Evolutionary conservation across 2,113 vertebrate genomes (phyloP), one percentile per base, ranked within the genome.

Genomic region (Dendrocopos noguchii): DNA sequence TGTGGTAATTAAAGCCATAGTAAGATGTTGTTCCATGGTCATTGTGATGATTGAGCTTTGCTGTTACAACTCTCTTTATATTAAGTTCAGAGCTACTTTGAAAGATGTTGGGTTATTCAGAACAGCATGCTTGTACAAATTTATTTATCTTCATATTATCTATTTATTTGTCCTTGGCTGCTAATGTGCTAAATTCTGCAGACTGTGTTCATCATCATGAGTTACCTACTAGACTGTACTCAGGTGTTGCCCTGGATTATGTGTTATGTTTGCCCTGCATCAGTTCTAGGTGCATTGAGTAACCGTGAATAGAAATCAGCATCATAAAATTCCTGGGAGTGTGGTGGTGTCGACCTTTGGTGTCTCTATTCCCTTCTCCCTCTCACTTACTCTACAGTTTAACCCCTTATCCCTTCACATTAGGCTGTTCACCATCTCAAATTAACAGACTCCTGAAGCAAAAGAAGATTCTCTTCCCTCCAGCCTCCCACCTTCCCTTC

Each of bases 391-490:
- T 73, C 52, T 25, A 6, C 25, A 53, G 9, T 63, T 89, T 73
- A 84, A 22, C 12, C 4, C 59, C 76, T 72, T 34, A 18, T 9
- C 2, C 9, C 13, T 76, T 80, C 31, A 33, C 34, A 11, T 76
- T n/a, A 34, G 63, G 46, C 66, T 2, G 0, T 16, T 87, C n/a
- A 31, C 27, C 7, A 10, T 39, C 34, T 79, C 33, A 72, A 52
- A 34, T 70, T 44, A 81, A 67, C 10, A 21, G 42, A 53, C 82
- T 80, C 70, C 79, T 61, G 44, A 88, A 66, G 50, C 50, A 85
- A 47, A 79, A 70, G 10, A 6, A 22, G 39, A 78, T 33, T 6
- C 2, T 10, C 18, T 60, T 14, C 24, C 3, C 1, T 0, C 3
- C 47, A 20, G 4, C 47, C 47, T 19, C 47, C 20, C 10, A 21